Base-by-base conservation (phyloP, 2,888 invertebrate species). In the Minunthozetes semirufus region DNA sequence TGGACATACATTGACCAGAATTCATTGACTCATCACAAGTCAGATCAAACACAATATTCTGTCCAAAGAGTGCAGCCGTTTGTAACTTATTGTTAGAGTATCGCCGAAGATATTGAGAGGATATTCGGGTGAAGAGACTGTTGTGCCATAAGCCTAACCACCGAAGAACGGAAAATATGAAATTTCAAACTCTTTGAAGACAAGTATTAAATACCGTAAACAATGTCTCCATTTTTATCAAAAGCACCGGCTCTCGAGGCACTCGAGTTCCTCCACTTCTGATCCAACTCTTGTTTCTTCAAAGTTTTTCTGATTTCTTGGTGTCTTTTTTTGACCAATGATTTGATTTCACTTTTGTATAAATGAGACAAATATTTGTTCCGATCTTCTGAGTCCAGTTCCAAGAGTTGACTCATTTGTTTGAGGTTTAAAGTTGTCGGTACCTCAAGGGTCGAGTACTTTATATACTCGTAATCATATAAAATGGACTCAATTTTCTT, bases 91-190 rank as follows among this genome's bases (percentile, higher is more conserved):
- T 19, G n/a, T 13, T 6, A 22, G 68, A 22, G 15, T 68, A 46
- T 2, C 33, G 68, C 8, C 68, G 38, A 22, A 46, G 5, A 42
- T 46, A n/a, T 68, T 68, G 68, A 1, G 38, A 19, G 1, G 68
- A 68, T 42, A 68, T 68, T 42, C 68, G 38, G 13, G 68, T 68
- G 68, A 68, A 68, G 2, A 68, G 38, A n/a, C n/a, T 22, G 68
- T 68, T 68, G 46, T 68, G 68, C 68, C 68, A 68, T 68, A 68
- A 22, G 22, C 68, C 68, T 68, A 38, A 38, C 53, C 53, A 53
- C 9, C 19, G 15, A 48, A 17, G 53, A 53, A 8, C 6, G 6
- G 19, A 53, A 19, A 6, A 53, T 19, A 56, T 1, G 11, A 13
- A 4, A 56, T 25, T 9, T 22, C 19, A 56, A 33, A 33, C 4